phyloP scores from a whole-genome alignment of 2,797 vertebrate species.

The Carcharodon carcharias region DNA sequence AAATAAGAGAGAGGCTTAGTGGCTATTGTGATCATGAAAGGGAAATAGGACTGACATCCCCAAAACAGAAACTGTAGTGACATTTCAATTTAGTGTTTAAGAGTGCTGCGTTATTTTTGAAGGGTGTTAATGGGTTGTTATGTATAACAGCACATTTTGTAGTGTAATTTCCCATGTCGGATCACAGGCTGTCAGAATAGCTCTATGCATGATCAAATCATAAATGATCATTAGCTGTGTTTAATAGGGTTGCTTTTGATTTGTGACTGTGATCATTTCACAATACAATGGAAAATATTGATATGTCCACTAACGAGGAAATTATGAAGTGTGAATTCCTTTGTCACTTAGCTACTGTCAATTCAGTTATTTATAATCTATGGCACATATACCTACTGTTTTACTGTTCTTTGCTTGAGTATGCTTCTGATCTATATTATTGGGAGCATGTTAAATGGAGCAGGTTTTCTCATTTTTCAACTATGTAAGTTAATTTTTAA shows the following conservation, averaged over 20 bases:
- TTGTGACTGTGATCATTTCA: background rate
- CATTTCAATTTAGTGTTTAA: background rate
- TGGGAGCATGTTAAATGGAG: slow-evolving; percentile 32
- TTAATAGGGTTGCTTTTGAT: background rate
- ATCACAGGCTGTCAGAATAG: background rate
- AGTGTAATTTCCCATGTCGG: background rate
- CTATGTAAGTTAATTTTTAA: background rate
- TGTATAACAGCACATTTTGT: background rate
- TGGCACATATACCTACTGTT: background rate
- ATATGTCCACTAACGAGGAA: background rate
- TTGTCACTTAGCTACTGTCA: background rate
- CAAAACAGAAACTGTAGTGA: background rate
- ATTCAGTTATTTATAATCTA: background rate
- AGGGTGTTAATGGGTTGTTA: background rate
- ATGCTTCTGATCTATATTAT: slow-evolving; percentile 36
- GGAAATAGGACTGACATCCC: background rate
- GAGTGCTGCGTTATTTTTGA: background rate
- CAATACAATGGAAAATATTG: background rate
- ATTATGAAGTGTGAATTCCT: background rate
- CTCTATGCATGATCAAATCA: no score
- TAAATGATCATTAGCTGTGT: background rate
- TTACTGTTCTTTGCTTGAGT: slow-evolving; percentile 37
- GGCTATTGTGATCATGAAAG: background rate
- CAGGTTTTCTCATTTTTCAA: background rate
- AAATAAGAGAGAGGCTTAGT: background rate